Evolutionary conservation across 2,888 invertebrate genomes (phyloP).

Genomic region (Stomorhina lunata): DNA sequence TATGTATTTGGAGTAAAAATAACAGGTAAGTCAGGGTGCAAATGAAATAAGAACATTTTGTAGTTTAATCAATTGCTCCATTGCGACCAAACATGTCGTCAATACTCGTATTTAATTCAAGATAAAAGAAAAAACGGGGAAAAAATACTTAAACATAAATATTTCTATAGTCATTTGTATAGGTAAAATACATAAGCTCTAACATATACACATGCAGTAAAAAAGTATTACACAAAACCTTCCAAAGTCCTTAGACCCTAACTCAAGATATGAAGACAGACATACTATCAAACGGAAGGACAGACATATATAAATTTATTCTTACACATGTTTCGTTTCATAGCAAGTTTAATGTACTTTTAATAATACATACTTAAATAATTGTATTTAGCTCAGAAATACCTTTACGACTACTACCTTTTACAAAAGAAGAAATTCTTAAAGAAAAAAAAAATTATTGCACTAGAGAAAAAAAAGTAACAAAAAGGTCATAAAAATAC

Average conservation of each 20-base stretch:
- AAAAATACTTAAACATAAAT: background rate
- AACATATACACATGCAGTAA: background rate
- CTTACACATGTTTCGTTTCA: background rate
- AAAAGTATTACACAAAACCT: background rate
- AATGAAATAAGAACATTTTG: constrained; percentile 46
- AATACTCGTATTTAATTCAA: background rate
- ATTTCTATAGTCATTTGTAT: background rate
- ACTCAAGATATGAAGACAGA: background rate
- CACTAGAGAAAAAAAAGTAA: background rate
- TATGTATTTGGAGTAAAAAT: background rate
- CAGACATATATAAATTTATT: background rate
- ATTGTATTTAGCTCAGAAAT: constrained; percentile 53
- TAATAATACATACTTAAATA: constrained; percentile 71
- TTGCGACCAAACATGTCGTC: constrained; percentile 65
- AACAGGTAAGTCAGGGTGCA: constrained; percentile 19
- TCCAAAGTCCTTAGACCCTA: background rate
- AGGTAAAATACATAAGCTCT: background rate
- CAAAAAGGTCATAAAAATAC: background rate
- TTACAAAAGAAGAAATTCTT: constrained; percentile 1
- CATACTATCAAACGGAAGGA: background rate
- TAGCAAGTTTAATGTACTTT: constrained; percentile 76
- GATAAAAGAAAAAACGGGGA: constrained; percentile 20
- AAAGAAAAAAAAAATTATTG: background rate
- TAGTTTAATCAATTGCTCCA: constrained; percentile 72
- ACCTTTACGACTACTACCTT: too few species aligned